Base-by-base conservation (phyloP, 1,140 invertebrate genomes). In the Drosophila rufa region DNA sequence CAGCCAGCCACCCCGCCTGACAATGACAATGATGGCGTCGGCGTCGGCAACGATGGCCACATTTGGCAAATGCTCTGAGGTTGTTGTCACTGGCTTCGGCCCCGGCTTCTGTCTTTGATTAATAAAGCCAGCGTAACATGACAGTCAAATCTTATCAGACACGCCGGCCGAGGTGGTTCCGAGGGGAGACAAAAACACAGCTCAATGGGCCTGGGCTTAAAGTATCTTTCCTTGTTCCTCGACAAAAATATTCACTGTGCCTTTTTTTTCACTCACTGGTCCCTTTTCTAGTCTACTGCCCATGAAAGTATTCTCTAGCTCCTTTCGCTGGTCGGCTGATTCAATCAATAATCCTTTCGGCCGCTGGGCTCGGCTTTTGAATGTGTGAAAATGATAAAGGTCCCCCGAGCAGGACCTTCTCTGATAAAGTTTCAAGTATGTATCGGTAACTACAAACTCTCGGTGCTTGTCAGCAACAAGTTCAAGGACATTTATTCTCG, bases 331-430 rank as follows among this genome's bases (percentile, higher is more conserved):
- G 64, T 22, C 38, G 47, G 36, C 19, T 51, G 69, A 58, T 86
- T 82, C 70, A 85, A 85, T 85, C 82, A 82, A 85, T 85, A 87
- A 78, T 75, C 68, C 82, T 80, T 69, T 67, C 46, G 69, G 47
- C 60, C 30, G 42, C 53, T 70, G 47, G 40, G 30, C 30, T 50
- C 53, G 14, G 57, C 53, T 43, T 38, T 64, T 22, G 69, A 67
- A 84, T 75, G 83, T 79, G 75, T 87, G 82, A 79, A 87, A 76
- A 59, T 87, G 83, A 85, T 79, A 82, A 85, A 75, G 82, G 65
- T 75, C 59, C 48, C 48, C 25, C 4, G 3, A 4, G 36, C 48
- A 55, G 55, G 56, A 57, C 9, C 25, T 33, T 42, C 38, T 14
- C 38, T 14, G 48, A 58, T 46, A 75, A 75, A 43, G 42, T 66